phyloP scores from a whole-genome alignment of 2,113 vertebrate genomes.

The Arizona elegans region DNA sequence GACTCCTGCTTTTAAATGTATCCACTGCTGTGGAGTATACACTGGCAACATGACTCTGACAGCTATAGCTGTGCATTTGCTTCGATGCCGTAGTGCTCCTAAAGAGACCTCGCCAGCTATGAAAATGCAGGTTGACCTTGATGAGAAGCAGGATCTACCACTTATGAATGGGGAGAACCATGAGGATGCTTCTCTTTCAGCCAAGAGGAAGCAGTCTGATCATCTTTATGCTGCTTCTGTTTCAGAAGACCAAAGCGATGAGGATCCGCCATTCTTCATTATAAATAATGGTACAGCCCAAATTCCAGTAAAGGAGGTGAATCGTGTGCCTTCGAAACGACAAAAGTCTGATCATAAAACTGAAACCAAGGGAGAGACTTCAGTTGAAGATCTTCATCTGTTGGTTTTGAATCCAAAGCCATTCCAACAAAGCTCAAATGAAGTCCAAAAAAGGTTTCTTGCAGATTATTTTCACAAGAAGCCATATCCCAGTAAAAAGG shows the following conservation, averaged over 20 bases:
- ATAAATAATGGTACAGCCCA: conserved; percentile 3
- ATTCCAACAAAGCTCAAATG: conserved; percentile 69
- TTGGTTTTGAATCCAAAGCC: conserved; percentile 78
- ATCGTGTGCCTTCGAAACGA: conserved; percentile 71
- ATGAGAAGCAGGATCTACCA: conserved; percentile 57
- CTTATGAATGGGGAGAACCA: conserved; percentile 63
- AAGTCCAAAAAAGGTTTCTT: conserved; percentile 85
- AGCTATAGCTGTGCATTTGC: conserved; percentile 88
- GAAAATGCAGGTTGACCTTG: conserved; percentile 52
- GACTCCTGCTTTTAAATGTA: conserved; percentile 92
- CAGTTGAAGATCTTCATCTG: conserved; percentile 61
- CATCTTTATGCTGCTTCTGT: conserved; percentile 35
- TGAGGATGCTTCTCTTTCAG: conserved; percentile 13
- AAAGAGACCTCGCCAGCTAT: conserved; percentile 73
- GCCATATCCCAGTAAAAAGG: conserved; percentile 84
- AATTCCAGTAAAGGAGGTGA: conserved; percentile 33
- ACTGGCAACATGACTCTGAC: conserved; percentile 90
- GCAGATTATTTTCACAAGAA: conserved; percentile 87
- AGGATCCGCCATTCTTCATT: conserved; percentile 41
- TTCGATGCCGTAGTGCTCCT: conserved; percentile 87
- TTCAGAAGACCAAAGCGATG: conserved; percentile 57
- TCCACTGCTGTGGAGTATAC: conserved; percentile 96
- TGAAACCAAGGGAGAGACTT: conserved; percentile 40
- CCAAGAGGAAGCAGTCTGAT: conserved; percentile 68
- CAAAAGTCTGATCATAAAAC: conserved; percentile 70